Percentiles rank a stretch among this genome's conserved stretches.
These are phyloP conservation scores for Struthio camelus DNA, from an alignment of 2,113 vertebrate species.

Conservation along the genomic window DNA sequence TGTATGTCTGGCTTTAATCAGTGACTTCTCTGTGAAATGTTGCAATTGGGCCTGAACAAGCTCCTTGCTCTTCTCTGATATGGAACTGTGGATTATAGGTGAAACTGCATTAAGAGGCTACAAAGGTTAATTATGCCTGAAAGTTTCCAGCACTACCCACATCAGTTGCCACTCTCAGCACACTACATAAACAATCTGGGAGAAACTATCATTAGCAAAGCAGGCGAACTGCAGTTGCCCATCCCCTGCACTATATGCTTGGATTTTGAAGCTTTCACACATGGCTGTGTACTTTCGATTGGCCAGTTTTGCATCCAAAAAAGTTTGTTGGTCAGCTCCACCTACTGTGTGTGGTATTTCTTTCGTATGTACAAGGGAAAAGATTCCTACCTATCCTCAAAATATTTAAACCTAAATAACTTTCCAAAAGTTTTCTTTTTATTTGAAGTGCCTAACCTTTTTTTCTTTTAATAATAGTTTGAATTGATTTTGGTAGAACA, in stretches of 20 bases:
- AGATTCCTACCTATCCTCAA: not conserved
- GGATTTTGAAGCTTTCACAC: not conserved
- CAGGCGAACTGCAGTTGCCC: conserved; percentile 39
- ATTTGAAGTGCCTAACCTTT: not conserved
- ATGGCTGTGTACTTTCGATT: not conserved
- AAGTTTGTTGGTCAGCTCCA: not conserved
- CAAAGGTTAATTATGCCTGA: conserved; percentile 75
- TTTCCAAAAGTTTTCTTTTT: not conserved
- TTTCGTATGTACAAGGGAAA: not conserved
- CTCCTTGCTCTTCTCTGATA: conserved; percentile 68
- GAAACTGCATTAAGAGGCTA: conserved; percentile 70
- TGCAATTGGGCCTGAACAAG: conserved; percentile 67
- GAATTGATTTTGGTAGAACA: not conserved
- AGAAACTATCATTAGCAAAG: conserved; percentile 65
- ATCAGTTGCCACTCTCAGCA: conserved; percentile 66
- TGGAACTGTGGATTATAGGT: conserved; percentile 69
- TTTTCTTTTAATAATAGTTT: not conserved
- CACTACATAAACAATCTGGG: conserved; percentile 63
- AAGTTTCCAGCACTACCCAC: conserved; percentile 68
- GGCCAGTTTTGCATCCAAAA: not conserved
- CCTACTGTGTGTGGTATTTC: not conserved
- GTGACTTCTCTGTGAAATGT: conserved; percentile 73
- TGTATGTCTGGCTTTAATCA: conserved; percentile 77
- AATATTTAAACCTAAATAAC: not conserved
- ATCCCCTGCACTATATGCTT: conserved; percentile 3